Evolutionary conservation across 2,888 invertebrate species (phyloP), one percentile per base, ranked within the genome.

Genomic region (Ceramica pisi): DNA sequence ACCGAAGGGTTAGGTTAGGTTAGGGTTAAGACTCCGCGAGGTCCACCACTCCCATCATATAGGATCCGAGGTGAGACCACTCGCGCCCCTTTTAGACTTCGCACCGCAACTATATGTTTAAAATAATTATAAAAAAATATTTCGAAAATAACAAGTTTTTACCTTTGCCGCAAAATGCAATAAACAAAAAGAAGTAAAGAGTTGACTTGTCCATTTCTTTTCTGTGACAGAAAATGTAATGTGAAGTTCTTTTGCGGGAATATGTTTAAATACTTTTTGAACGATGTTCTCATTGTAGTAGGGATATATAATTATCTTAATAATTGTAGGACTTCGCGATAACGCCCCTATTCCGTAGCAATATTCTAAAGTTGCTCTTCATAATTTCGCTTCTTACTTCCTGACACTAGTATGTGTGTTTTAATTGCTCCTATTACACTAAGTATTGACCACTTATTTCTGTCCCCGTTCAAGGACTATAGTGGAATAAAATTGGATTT

Each of bases 211-310:
- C 81, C 88, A 86, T 90, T 78, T 80, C 81, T 85, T 80, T 81
- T 77, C 65, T 64, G 66, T 68, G 61, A 51, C 62, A 21, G 53
- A 66, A 75, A 71, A 46, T 74, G 56, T 76, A 84, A 70, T 86
- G 75, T 88, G 80, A 83, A 59, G n/a, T 53, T 74, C 48, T 50
- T 44, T 71, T 61, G 23, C 72, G 67, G 56, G 62, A 73, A 75
- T 74, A 64, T 64, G 59, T 66, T 88, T 90, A 89, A 82, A 90
- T 90, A 90, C 78, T 73, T 68, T 73, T 68, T 66, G 26, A 70
- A 76, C 60, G 19, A 56, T 55, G 9, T 5, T 19, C 21, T n/a
- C 57, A 16, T 69, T 70, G 46, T 73, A 71, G 86, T 76, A 67
- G 2, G 38, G 57, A 75, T 76, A 53, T 76, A 53, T 80, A 75